Evolutionary conservation across 1,140 invertebrate genomes (phyloP).

Genomic region (Zaprionus capensis): DNA sequence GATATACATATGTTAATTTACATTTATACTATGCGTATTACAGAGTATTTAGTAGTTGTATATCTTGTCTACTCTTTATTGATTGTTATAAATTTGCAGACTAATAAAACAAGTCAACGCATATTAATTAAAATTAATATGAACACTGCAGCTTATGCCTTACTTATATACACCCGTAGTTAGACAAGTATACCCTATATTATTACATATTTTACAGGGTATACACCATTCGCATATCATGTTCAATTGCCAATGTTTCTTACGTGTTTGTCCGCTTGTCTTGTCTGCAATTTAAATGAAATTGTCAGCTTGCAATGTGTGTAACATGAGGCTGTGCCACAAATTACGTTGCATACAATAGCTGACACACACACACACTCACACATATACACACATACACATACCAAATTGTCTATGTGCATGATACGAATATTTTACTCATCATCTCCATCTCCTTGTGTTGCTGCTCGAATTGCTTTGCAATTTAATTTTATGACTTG

Average conservation of each 20-base stretch:
- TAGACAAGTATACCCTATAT: neutral
- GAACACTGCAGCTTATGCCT: neutral
- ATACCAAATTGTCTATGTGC: constrained; percentile 32
- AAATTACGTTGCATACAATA: constrained; percentile 70
- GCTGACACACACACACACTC: constrained; percentile 41
- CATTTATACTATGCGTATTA: too few species aligned
- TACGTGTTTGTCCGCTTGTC: constrained; percentile 40
- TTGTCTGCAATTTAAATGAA: constrained; percentile 79
- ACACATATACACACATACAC: constrained; percentile 20
- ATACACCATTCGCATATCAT: neutral
- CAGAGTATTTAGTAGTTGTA: too few species aligned
- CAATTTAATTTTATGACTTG: constrained; percentile 59
- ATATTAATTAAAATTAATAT: neutral
- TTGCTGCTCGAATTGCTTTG: constrained; percentile 42
- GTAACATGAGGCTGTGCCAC: constrained; percentile 77
- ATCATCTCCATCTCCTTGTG: constrained; percentile 16
- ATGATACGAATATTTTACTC: constrained; percentile 46
- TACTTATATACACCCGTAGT: neutral
- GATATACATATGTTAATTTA: too few species aligned
- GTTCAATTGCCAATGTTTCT: neutral
- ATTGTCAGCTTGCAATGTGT: constrained; percentile 81
- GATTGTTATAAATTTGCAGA: too few species aligned
- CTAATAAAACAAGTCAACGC: too few species aligned
- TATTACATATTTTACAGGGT: constrained; percentile 3
- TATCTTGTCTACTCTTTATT: too few species aligned